Conservation (phyloP, 35 echinoderm and acorn worm species). For the Heliocidaris tuberculata region DNA sequence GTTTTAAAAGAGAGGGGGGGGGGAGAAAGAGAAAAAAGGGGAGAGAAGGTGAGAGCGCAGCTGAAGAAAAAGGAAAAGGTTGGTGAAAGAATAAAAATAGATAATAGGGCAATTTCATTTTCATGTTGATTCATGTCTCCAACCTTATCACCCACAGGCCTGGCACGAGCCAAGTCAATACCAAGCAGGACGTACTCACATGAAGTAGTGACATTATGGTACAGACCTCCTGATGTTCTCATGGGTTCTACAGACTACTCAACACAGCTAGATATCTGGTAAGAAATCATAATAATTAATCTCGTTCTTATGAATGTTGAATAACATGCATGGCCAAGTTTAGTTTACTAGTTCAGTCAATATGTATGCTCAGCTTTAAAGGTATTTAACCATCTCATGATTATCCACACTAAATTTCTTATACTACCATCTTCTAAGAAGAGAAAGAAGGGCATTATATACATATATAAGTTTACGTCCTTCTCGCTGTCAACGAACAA, state of each 20-base stretch:
- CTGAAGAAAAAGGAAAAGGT: no score
- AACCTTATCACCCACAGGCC: slow-evolving; percentile 54
- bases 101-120: neutral
- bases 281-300: slow-evolving; percentile 28
- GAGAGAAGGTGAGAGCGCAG: no score
- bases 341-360: neutral
- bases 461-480: no score
- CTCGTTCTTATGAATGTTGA: neutral
- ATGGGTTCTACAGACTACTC: slow-evolving; percentile 96
- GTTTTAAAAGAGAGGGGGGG: no score
- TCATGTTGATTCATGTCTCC: neutral
- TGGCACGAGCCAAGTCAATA: slow-evolving; percentile 98
- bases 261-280: slow-evolving; percentile 97
- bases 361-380: neutral
- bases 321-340: neutral
- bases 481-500: no score
- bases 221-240: slow-evolving; percentile 96
- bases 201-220: slow-evolving; percentile 98
- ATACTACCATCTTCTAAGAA: no score
- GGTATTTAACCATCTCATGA: neutral
- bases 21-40: no score
- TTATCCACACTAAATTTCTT: no score
- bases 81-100: no score
- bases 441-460: no score
- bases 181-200: slow-evolving; percentile 96